Base-by-base conservation (phyloP, 1,140 invertebrate genomes). In the Anastrepha obliqua region DNA sequence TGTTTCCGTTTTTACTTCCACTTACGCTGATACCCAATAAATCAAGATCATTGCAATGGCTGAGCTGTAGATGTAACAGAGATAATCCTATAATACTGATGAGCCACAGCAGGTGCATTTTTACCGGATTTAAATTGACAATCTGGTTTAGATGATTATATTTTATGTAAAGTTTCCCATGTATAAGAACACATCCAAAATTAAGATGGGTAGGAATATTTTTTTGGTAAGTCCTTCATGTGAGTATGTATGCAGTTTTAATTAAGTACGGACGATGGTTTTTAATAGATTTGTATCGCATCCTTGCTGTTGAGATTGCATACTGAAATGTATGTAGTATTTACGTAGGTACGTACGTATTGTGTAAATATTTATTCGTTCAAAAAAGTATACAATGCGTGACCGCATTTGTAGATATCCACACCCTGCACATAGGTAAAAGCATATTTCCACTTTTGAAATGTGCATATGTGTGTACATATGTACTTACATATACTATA, bases 81-180 rank as follows among this genome's bases (percentile, higher is more conserved):
- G 86, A 70, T 70, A 88, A 6, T 47, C 64, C 7, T 29, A 85
- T 67, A 47, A 74, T 62, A 17, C 85, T 81, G 64, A 86, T 60
- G 29, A 88, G 29, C 85, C 87, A 88, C 67, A 88, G 67, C 51
- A 88, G 20, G 74, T 88, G 85, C 87, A 88, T 88, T 86, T 86
- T 88, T 13, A 60, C 9, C 64, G 20, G 39, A 3, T 70, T 59
- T 42, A 74, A 39, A 51, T 70, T 89, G 89, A 90, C 88, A 29
- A 81, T 47, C 59, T 51, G 42, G 15, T 64, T 55, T 65, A 39
- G 20, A 78, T 87, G 4, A 55, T 87, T 78, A 74, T 59, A 29
- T 78, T 58, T 42, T 42, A 44, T 59, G 67, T 6, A 51, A 67
- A 55, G 59, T 11, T 29, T 81, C 29, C 47, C 47, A 20, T 81